A percentile compares a stretch with the other conserved stretches of the same genome.
Evolutionary conservation across 2,113 vertebrate species (phyloP).

Genomic region (Xyrauchen texanus): DNA sequence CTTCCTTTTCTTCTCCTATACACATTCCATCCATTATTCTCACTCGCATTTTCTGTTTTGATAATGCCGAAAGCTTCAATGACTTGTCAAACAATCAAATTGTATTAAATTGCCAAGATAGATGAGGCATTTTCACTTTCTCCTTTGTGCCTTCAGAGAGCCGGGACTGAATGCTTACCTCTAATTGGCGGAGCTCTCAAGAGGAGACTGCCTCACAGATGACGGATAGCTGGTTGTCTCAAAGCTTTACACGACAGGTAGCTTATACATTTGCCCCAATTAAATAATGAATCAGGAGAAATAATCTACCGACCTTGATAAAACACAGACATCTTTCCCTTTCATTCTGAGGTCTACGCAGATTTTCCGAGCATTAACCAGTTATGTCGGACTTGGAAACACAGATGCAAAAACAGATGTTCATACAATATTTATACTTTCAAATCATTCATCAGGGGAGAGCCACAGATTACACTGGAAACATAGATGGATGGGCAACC

Average conservation of each 20-base stretch:
- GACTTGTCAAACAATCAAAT: constrained; percentile 6
- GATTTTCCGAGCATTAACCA: constrained; percentile 21
- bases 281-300: constrained; percentile 9
- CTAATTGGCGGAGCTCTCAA: neutral
- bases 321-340: constrained; percentile 16
- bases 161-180: neutral
- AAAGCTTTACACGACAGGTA: neutral
- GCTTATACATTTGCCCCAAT: constrained; percentile 16
- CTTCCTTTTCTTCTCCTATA: too few species aligned
- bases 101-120: constrained; percentile 14
- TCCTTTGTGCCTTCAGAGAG: neutral
- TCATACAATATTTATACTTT: constrained; percentile 18
- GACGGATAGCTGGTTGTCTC: constrained; percentile 6
- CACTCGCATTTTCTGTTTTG: neutral
- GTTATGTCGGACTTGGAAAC: neutral
- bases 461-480: constrained; percentile 1
- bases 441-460: constrained; percentile 11
- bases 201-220: neutral
- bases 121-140: constrained; percentile 26
- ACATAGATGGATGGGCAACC: constrained; percentile 15
- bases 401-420: constrained; percentile 24
- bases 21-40: constrained; percentile 6
- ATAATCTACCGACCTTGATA: constrained; percentile 19
- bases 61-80: constrained; percentile 25
- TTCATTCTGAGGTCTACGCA: constrained; percentile 2